Evolutionary conservation across 2,113 vertebrate species (phyloP), one percentile per base, ranked within the genome.

Genomic region (Microcebus griseorufus): DNA sequence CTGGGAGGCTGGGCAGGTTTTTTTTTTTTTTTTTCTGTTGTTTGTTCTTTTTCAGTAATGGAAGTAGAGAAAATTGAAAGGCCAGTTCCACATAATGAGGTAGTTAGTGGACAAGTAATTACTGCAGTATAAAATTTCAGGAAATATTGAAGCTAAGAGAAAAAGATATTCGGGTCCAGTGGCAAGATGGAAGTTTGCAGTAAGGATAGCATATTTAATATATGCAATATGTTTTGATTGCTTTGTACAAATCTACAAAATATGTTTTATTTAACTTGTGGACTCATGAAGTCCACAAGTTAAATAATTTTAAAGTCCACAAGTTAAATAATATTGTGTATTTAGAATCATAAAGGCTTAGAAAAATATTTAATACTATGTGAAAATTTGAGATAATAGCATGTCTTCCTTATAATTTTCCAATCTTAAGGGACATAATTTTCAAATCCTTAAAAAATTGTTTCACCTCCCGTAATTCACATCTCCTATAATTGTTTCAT

Each of bases 401-500:
- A 29, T 53, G 14, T 75, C 34, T 82, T 84, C 6, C 25, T 42
- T 70, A 4, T 27, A 60, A 60, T 55, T 88, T 76, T 76, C 42
- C 29, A 76, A 6, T 39, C 55, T 88, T 69, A 84, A 85, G 16
- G 48, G 2, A 86, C 82, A 84, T 92, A 34, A 70, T 90, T 87
- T 96, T 94, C 65, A 88, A 72, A 95, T 69, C 25, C 58, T 90
- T 82, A 76, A 72, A 92, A 81, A 72, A 39, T n/a, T 37, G 34
- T 91, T 67, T 79, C 34, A 25, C 3, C 13, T 45, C 39, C 51
- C 73, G 11, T 18, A 58, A 93, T 53, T 92, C 48, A 82, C n/a
- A 62, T 55, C 32, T 45, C 42, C 42, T 45, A 45, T 45, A 45
- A 45, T 45, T 45, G 6, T 45, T 45, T 45, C 42, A 45, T 45